Evolutionary conservation across 2,113 vertebrate genomes (phyloP).

Genomic region (Tylochromis polylepis): DNA sequence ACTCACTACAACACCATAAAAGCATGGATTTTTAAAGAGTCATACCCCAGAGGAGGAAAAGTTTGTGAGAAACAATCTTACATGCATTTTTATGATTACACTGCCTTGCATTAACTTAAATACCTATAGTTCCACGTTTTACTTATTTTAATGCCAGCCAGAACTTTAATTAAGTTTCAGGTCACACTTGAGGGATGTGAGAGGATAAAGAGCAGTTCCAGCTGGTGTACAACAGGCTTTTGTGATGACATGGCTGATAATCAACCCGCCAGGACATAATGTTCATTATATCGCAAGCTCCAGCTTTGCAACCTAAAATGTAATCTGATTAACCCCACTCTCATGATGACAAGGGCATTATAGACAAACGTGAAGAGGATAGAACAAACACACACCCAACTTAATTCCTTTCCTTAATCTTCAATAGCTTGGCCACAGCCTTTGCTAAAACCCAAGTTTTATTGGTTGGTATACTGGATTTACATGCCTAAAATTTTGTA

Average conservation of each 20-base stretch:
- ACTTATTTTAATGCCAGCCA: not conserved
- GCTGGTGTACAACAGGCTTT: constrained; percentile 36
- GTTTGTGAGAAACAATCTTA: not conserved
- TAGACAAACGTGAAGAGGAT: constrained; percentile 37
- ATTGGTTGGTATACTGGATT: not conserved
- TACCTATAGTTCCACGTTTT: not conserved
- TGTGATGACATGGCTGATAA: constrained; percentile 43
- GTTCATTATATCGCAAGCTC: constrained; percentile 37
- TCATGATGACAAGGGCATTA: constrained; percentile 50
- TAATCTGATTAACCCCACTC: constrained; percentile 59
- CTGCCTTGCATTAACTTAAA: not conserved
- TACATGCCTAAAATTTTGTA: not conserved
- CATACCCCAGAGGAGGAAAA: not conserved
- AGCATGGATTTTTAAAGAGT: not conserved
- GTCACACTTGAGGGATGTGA: constrained; percentile 14
- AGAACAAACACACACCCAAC: constrained; percentile 32
- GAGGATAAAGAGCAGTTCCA: constrained; percentile 50
- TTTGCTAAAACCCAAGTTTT: not conserved
- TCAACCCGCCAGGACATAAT: constrained; percentile 30
- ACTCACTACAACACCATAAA: not conserved
- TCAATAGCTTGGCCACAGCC: not conserved
- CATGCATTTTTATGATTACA: not conserved
- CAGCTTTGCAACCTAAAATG: constrained; percentile 58
- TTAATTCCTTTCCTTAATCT: constrained; percentile 48
- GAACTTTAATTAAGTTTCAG: constrained; percentile 20